These are phyloP conservation scores for Lepidonotus clava DNA, from an alignment of 2,888 invertebrate genomes.

Conservation along the genomic window DNA sequence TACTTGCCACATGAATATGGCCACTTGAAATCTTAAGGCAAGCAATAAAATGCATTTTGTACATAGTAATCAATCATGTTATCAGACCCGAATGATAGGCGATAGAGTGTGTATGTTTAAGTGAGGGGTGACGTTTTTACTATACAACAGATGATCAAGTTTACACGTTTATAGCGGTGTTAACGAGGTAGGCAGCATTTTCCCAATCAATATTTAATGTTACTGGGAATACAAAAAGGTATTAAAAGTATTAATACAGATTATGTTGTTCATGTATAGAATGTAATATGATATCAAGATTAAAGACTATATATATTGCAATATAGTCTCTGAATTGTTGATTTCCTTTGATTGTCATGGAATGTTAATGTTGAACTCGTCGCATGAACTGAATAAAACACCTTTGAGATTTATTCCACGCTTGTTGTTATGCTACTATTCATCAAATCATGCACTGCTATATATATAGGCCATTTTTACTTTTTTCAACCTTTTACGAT, in stretches of 20 bases:
- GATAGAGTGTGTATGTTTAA: not conserved
- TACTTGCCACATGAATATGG: not conserved
- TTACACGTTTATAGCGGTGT: not conserved
- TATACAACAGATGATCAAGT: not conserved
- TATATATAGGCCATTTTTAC: too few species aligned
- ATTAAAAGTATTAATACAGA: not conserved
- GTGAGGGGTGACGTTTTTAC: not conserved
- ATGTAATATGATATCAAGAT: not conserved
- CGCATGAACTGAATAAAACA: conserved; percentile 36
- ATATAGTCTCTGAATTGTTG: not conserved
- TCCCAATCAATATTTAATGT: not conserved
- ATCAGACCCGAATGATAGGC: not conserved
- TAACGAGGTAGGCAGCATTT: conserved; percentile 12
- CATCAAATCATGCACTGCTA: too few species aligned
- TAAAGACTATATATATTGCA: too few species aligned
- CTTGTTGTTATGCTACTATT: too few species aligned
- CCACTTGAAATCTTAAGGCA: not conserved
- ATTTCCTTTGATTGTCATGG: not conserved
- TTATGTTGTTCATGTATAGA: not conserved
- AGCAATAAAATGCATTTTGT: not conserved
- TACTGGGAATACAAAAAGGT: not conserved
- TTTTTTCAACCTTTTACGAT: too few species aligned
- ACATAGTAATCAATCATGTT: not conserved
- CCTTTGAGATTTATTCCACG: too few species aligned
- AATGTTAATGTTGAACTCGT: not conserved